Conservation (phyloP, 2,888 invertebrate genomes). For the Parnassius apollo region DNA sequence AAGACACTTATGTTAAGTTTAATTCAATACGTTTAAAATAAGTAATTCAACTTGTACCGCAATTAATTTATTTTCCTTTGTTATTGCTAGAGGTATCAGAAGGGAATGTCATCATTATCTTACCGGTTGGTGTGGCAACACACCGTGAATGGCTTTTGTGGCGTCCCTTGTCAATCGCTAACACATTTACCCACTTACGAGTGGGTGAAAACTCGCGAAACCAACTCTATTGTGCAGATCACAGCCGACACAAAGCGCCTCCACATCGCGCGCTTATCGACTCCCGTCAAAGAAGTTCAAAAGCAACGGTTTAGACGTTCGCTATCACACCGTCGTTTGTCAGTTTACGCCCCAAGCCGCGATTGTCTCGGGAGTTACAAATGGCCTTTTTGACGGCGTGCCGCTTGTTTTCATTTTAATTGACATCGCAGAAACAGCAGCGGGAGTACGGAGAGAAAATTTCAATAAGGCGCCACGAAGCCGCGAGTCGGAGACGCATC, state of each 20-base stretch:
- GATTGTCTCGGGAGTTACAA: constrained; percentile 67
- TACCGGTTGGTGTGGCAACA: constrained; percentile 54
- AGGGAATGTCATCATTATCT: constrained; percentile 68
- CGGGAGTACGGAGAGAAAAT: constrained; percentile 31
- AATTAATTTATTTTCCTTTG: constrained; percentile 8
- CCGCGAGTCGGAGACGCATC: constrained; percentile 29
- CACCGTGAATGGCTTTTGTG: constrained; percentile 52
- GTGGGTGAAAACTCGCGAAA: constrained; percentile 77
- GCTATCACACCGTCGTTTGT: constrained; percentile 71
- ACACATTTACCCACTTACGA: constrained; percentile 77
- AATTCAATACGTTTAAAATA: too few species aligned
- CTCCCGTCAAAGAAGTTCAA: constrained; percentile 75
- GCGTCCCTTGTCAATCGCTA: constrained; percentile 67
- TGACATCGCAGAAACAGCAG: constrained; percentile 48
- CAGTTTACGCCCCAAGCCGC: constrained; percentile 64
- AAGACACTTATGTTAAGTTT: too few species aligned
- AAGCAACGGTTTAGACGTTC: constrained; percentile 70
- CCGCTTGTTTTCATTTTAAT: constrained; percentile 60
- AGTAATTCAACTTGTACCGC: not conserved
- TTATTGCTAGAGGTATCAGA: constrained; percentile 37
- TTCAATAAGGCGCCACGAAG: constrained; percentile 32
- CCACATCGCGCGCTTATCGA: constrained; percentile 66
- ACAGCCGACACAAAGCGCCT: constrained; percentile 47
- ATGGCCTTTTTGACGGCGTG: constrained; percentile 66
- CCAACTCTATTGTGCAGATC: constrained; percentile 63